These are phyloP conservation scores for Capitella teleta DNA, from an alignment of 1,140 invertebrate species.

Conservation along the genomic window DNA sequence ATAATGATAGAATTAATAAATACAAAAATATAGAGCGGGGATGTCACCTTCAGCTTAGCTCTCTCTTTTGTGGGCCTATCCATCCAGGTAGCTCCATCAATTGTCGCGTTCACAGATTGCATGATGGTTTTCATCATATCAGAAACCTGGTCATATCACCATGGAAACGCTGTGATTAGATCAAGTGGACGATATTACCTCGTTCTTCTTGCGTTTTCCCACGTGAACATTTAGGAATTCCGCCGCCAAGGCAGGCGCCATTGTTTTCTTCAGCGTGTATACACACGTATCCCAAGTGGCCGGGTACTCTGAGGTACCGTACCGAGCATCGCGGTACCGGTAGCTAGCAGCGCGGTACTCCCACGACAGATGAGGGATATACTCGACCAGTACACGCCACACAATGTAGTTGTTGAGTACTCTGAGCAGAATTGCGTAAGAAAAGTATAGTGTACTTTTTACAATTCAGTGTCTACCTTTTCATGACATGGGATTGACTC, in stretches of 20 bases:
- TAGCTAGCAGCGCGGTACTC: background rate
- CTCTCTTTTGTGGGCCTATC: constrained; percentile 9
- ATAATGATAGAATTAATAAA: too few relatives aligned
- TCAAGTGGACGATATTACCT: too few relatives aligned
- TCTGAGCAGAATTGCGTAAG: background rate
- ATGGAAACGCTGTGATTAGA: too few relatives aligned
- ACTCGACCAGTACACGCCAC: background rate
- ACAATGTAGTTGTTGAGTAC: constrained; percentile 8
- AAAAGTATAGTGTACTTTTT: background rate
- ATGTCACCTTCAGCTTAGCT: constrained; percentile 17
- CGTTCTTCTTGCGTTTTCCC: too few relatives aligned
- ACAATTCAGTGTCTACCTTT: too few relatives aligned
- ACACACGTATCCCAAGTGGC: background rate
- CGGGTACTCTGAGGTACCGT: background rate
- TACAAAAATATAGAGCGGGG: background rate
- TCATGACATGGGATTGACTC: too few relatives aligned
- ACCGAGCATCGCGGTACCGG: background rate
- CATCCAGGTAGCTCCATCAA: constrained; percentile 12
- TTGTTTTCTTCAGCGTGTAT: too few relatives aligned
- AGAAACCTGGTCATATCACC: background rate
- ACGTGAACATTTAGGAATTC: too few relatives aligned
- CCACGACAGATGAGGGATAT: background rate
- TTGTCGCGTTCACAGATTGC: background rate
- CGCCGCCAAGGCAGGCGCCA: too few relatives aligned
- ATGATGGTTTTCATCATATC: background rate